Base-by-base conservation (phyloP, 2,797 vertebrate genomes). In the Bovichtus variegatus region DNA sequence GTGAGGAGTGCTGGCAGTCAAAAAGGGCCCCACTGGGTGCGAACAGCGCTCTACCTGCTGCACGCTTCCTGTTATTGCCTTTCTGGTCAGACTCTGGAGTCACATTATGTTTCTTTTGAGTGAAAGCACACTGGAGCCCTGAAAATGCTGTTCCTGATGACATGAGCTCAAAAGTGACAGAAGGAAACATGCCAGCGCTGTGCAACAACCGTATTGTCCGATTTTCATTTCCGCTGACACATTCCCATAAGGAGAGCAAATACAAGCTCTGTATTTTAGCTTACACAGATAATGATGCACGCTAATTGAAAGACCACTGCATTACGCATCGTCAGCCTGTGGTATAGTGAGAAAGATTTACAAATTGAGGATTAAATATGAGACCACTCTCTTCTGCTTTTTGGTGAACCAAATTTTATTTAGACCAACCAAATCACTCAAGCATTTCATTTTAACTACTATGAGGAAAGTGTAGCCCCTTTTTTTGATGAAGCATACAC, bases 21-120 rank as follows among this genome's bases (percentile, higher is more conserved):
- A 71, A 67, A 78, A 64, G 80, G 80, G 80, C 76, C 79, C 55
- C 54, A 81, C 80, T 46, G 81, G 70, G 75, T 74, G 73, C 50
- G 6, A 89, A 84, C 76, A 75, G 68, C 19, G 47, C 71, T 66
- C 71, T 90, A 94, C 89, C 90, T 92, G 89, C 87, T 68, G 86
- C 79, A 84, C 71, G 61, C 78, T 90, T 90, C 89, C 91, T 92
- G 86, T 90, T 91, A 84, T 90, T 86, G 83, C 54, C 62, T 66
- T 66, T 44, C 62, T n/a, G 50, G 65, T 66, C 72, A 60, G 62
- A 72, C 74, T 78, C 58, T 31, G 49, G 69, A 71, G 68, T 64
- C 43, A 47, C 60, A 70, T 60, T 61, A 34, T 78, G 60, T 82
- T 81, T 81, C 64, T 58, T 61, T 76, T 74, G 40, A 79, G 43